phyloP scores from a whole-genome alignment of 2,113 vertebrate genomes.

The Electrona antarctica region DNA sequence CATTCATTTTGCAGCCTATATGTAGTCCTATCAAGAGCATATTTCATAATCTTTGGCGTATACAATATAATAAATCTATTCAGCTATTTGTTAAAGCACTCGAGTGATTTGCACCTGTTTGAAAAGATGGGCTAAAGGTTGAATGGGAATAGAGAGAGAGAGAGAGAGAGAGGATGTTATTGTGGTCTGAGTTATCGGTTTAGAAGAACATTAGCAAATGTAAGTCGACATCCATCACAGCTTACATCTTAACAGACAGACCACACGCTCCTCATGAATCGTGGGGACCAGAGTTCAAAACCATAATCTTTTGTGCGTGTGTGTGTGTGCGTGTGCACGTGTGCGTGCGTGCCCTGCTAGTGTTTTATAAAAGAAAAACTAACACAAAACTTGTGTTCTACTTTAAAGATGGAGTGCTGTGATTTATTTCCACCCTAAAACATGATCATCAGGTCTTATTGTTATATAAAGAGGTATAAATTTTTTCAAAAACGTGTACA shows the following conservation, averaged over 20 bases:
- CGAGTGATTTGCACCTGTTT: constrained; percentile 60
- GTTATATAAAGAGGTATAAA: no score
- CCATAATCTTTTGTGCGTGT: no score
- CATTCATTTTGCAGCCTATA: constrained; percentile 69
- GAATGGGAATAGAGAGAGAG: background rate
- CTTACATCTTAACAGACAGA: background rate
- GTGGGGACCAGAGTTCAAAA: background rate
- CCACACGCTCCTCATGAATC: background rate
- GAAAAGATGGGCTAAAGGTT: constrained; percentile 8
- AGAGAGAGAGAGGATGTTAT: background rate
- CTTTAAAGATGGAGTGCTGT: no score
- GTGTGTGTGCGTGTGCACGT: no score
- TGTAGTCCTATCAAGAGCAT: constrained; percentile 67
- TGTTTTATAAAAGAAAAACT: no score
- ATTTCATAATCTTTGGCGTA: constrained; percentile 73
- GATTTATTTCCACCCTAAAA: no score
- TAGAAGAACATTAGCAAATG: background rate
- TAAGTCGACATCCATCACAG: background rate
- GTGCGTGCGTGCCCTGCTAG: no score
- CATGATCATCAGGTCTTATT: no score
- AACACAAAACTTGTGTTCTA: no score
- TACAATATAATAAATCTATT: constrained; percentile 78
- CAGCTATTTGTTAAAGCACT: constrained; percentile 78
- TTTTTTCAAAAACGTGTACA: no score
- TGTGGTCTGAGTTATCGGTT: no score